Base-by-base conservation (phyloP, 2,113 vertebrate genomes). In the Parus major region DNA sequence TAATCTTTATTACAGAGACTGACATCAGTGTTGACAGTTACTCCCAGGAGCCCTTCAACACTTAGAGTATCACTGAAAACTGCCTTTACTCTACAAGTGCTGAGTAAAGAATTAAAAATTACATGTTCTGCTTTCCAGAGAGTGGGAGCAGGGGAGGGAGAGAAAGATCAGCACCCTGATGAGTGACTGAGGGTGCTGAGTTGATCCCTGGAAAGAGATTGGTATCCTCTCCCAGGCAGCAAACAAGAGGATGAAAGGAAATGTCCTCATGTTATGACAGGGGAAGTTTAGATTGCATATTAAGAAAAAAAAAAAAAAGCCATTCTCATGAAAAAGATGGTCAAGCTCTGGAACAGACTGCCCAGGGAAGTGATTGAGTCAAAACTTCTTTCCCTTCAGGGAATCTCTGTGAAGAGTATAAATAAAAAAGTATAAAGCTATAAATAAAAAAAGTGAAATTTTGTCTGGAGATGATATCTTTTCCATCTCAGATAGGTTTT, bases 111-210 rank as follows among this genome's bases (percentile, higher is more conserved):
- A n/a, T 7, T 13, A 52, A 64, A 76, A 80, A 39, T 7, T 1
- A 2, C 29, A 8, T 5, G 1, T 42, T 72, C 57, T 82, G n/a
- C 39, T 76, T 42, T 61, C 8, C 55, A 77, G 25, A 49, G 31
- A 28, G 33, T 15, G 12, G 28, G 31, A 28, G 4, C 0, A 28
- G 25, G 5, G 5, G 2, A 22, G 27, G 14, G 9, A 15, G 33
- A 28, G 8, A 1, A 27, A 21, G 3, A 41, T 25, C n/a, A 72
- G 39, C 44, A 44, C 23, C 21, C n/a, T 35, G 41, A 24, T 23
- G 41, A 47, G 41, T 4, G 53, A 8, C n/a, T 55, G 73, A 63
- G 15, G 56, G 41, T 55, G 56, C 29, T 47, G 75, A 12, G 56
- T 3, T 27, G 1, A 20, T 24, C 12, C 12, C 47, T 70, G 55